Base-by-base conservation (phyloP, 2,797 vertebrate species). In the Lithobates sylvaticus region DNA sequence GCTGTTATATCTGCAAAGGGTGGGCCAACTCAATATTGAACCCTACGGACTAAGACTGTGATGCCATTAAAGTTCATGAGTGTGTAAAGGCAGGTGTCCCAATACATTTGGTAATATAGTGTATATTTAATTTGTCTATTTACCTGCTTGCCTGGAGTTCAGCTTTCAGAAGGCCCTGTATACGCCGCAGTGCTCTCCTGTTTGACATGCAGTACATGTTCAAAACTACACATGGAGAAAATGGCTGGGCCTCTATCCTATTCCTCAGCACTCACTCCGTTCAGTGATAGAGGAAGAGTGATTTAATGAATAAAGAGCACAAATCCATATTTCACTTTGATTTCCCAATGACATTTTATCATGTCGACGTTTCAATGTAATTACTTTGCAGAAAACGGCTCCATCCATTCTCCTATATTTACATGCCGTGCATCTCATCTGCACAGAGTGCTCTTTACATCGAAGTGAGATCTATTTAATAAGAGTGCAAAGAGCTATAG, bases 281-380 rank as follows among this genome's bases (percentile, higher is more conserved):
- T n/a, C 26, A 13, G 16, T 27, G 64, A 79, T 79, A 50, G 23
- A 32, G n/a, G 47, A 50, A 32, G 50, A 34, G 58, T 27, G 50
- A 23, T 58, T 34, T 7, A 58, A 58, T 27, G 50, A 23, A 76
- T 23, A 2, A 58, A 29, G 15, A 58, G 16, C 13, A 75, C 44
- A 65, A 65, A 32, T 39, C 27, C 29, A 76, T n/a, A 36, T 71
- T 71, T 58, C 44, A 81, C 54, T 36, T 39, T 10, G 32, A 39
- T 36, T 72, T 70, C 68, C 5, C 29, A 2, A 54, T 71, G 44
- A 67, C 76, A 42, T 39, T 68, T 78, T 78, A 68, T 78, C 76
- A 68, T 47, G 36, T 67, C 39, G 76, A n/a, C 78, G 34, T 58
- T 70, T 79, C 44, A 69, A 3, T 50, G 65, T 79, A 69, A 79